Percentiles rank a stretch among this genome's conserved stretches.
phyloP scores from a whole-genome alignment of 2,888 invertebrate species.

The Gymnocheta viridis region DNA sequence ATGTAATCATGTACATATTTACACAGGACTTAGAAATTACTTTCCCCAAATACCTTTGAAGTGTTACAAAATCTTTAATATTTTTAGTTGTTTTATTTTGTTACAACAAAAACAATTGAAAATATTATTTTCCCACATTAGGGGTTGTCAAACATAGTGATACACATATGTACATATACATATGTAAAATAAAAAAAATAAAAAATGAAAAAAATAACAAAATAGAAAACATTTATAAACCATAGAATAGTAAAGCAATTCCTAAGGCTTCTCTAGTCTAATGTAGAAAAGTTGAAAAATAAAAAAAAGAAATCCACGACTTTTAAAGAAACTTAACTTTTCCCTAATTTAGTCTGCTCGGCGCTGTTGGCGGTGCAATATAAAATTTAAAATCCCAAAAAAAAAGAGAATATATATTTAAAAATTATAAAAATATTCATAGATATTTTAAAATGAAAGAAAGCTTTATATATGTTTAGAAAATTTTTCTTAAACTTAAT shows the following conservation, averaged over 20 bases:
- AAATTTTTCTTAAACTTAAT: conserved; percentile 24
- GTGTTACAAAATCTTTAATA: conserved; percentile 8
- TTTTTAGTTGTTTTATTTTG: background rate
- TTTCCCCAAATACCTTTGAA: conserved; percentile 5
- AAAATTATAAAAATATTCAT: background rate
- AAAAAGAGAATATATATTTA: conserved; percentile 4
- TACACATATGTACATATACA: no score
- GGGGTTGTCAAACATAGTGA: conserved; percentile 58
- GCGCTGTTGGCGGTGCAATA: conserved; percentile 73
- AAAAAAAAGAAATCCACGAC: conserved; percentile 59
- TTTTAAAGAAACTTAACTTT: conserved; percentile 72
- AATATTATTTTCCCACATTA: conserved; percentile 59
- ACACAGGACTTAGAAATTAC: background rate
- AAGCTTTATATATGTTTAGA: conserved; percentile 13
- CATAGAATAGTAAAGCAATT: conserved; percentile 71
- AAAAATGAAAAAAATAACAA: conserved; percentile 53
- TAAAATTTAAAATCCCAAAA: conserved; percentile 56
- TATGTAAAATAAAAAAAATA: conserved; percentile 47
- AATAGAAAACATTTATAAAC: conserved; percentile 67
- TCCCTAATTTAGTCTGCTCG: conserved; percentile 79
- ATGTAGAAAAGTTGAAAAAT: conserved; percentile 76
- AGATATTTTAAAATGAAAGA: conserved; percentile 41
- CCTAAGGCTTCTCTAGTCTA: conserved; percentile 77
- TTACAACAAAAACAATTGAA: background rate
- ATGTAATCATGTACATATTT: background rate